phyloP scores from a whole-genome alignment of 1,140 invertebrate species.

The Notospermus geniculatus region DNA sequence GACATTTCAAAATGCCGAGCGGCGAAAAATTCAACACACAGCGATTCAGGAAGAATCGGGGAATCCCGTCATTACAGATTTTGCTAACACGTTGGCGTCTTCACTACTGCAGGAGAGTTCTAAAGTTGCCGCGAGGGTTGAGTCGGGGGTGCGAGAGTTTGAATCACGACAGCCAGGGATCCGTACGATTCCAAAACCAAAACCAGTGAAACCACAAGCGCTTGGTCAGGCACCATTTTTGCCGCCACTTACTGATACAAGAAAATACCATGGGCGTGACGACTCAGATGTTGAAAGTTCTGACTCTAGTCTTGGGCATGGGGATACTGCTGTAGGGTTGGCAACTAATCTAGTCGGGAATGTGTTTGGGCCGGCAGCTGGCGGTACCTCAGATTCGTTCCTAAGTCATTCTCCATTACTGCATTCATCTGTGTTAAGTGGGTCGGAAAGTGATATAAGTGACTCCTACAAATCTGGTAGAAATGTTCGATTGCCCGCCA shows the following conservation, averaged over 20 bases:
- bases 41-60: slow-evolving; percentile 43
- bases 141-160: slow-evolving; percentile 27
- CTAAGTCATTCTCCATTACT: no score
- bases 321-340: not conserved
- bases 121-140: slow-evolving; percentile 19
- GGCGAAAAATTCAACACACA: slow-evolving; percentile 29
- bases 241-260: slow-evolving; percentile 4
- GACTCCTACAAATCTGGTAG: no score
- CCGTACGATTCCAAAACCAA: not conserved
- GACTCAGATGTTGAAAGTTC: slow-evolving; percentile 1
- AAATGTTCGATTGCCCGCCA: no score
- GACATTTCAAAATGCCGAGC: slow-evolving; percentile 34
- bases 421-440: no score
- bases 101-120: slow-evolving; percentile 34
- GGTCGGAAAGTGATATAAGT: no score
- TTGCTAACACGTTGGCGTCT: slow-evolving; percentile 32
- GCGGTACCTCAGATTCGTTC: no score
- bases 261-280: slow-evolving; percentile 8
- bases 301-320: not conserved
- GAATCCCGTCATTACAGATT: slow-evolving; percentile 29
- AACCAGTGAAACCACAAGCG: not conserved
- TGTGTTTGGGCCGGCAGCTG: no score
- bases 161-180: slow-evolving; percentile 1
- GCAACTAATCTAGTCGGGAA: no score
- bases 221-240: slow-evolving; percentile 3